These are phyloP conservation scores for Eretmochelys imbricata DNA, from an alignment of 2,113 vertebrate species.

Conservation along the genomic window DNA sequence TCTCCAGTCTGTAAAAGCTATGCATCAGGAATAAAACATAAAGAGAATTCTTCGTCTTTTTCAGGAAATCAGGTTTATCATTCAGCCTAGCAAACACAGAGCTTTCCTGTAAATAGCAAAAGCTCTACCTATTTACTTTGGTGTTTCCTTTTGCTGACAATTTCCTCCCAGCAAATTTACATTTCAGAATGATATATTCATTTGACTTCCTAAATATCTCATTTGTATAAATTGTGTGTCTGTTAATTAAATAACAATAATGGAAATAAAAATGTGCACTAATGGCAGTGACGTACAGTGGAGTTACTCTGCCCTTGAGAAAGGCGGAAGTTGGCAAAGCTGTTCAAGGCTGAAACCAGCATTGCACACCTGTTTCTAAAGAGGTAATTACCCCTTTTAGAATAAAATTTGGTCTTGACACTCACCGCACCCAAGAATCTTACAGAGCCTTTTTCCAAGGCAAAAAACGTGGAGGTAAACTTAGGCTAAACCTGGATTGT, in stretches of 20 bases:
- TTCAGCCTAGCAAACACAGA: neutral
- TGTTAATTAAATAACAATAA: neutral
- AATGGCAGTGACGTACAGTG: neutral
- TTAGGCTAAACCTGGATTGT: neutral
- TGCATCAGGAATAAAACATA: neutral
- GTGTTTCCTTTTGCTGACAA: neutral
- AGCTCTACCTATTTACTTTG: neutral
- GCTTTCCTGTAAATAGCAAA: neutral
- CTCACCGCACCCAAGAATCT: neutral
- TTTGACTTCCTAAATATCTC: neutral
- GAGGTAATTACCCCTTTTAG: neutral
- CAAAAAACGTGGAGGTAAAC: neutral
- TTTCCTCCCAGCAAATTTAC: neutral
- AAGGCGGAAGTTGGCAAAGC: neutral
- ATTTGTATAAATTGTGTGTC: neutral
- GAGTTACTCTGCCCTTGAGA: neutral
- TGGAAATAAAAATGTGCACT: neutral
- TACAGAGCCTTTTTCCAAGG: neutral
- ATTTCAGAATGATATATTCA: neutral
- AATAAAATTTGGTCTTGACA: neutral
- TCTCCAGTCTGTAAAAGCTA: neutral
- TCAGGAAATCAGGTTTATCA: constrained; percentile 22
- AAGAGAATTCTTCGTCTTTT: neutral
- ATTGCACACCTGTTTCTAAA: neutral
- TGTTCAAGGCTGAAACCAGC: neutral